A percentile compares a stretch with the other conserved stretches of the same genome.
These are phyloP conservation scores for Scytalopus superciliaris DNA, from an alignment of 2,113 vertebrate species.

Conservation along the genomic window DNA sequence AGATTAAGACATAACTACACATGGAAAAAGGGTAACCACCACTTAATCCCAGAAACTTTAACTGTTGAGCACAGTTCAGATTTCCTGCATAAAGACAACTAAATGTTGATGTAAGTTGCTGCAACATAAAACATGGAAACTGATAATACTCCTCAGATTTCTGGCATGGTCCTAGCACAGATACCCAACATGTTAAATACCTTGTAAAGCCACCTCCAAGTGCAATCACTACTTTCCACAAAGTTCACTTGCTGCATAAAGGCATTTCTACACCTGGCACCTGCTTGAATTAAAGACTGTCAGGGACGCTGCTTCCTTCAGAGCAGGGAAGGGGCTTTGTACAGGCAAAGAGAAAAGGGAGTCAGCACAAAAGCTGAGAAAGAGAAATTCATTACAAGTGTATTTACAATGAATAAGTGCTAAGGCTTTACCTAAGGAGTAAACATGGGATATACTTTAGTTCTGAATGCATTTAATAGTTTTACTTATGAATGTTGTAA, in stretches of 20 bases:
- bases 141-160: background rate
- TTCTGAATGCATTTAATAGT: background rate
- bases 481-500: background rate
- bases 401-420: background rate
- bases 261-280: too few relatives aligned
- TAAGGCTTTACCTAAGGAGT: background rate
- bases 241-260: background rate
- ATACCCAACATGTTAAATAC: background rate
- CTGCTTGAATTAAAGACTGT: too few relatives aligned
- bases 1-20: background rate
- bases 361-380: background rate
- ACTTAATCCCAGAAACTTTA: background rate
- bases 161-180: background rate
- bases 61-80: background rate
- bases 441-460: background rate
- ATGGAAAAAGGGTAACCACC: background rate
- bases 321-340: too few relatives aligned
- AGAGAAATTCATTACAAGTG: background rate
- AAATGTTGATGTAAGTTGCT: background rate
- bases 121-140: background rate
- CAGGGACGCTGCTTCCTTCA: background rate
- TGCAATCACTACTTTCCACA: background rate
- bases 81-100: background rate
- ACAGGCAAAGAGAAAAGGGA: background rate
- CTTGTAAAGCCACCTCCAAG: background rate